These are phyloP conservation scores for Maniola hyperantus DNA, from an alignment of 2,888 invertebrate genomes.

Conservation along the genomic window DNA sequence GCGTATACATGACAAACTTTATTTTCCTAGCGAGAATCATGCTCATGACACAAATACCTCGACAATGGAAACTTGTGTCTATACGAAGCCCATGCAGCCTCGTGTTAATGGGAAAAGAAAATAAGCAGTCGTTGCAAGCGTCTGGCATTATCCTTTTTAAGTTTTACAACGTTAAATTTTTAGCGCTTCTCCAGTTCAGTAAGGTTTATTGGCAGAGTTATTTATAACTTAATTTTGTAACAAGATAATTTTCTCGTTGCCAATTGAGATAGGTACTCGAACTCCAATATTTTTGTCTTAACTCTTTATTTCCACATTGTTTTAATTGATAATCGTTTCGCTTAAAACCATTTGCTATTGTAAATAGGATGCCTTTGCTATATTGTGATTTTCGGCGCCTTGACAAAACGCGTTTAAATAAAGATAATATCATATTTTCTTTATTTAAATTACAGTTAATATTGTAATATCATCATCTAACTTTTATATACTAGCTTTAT, in stretches of 20 bases:
- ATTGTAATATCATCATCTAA: background rate
- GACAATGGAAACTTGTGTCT: constrained; percentile 64
- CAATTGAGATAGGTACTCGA: constrained; percentile 4
- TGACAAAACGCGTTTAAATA: too few species aligned
- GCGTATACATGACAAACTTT: constrained; percentile 56
- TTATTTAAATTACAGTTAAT: background rate
- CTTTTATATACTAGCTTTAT: background rate
- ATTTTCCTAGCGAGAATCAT: constrained; percentile 34
- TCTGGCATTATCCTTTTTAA: constrained; percentile 51
- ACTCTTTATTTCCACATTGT: background rate
- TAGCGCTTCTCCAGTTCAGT: constrained; percentile 41
- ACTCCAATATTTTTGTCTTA: constrained; percentile 12
- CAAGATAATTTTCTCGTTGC: constrained; percentile 17
- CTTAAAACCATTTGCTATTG: background rate
- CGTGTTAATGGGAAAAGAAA: constrained; percentile 64
- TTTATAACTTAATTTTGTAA: constrained; percentile 45
- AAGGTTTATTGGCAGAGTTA: constrained; percentile 42
- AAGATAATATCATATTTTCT: background rate
- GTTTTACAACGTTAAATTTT: constrained; percentile 58
- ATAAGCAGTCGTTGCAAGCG: constrained; percentile 65
- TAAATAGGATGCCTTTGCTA: background rate
- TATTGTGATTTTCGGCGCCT: background rate
- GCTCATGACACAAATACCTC: constrained; percentile 61
- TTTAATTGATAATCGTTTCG: constrained; percentile 2
- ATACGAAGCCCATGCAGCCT: constrained; percentile 55